phyloP scores from a whole-genome alignment of 1,140 invertebrate genomes.

The Ectropis grisescens region DNA sequence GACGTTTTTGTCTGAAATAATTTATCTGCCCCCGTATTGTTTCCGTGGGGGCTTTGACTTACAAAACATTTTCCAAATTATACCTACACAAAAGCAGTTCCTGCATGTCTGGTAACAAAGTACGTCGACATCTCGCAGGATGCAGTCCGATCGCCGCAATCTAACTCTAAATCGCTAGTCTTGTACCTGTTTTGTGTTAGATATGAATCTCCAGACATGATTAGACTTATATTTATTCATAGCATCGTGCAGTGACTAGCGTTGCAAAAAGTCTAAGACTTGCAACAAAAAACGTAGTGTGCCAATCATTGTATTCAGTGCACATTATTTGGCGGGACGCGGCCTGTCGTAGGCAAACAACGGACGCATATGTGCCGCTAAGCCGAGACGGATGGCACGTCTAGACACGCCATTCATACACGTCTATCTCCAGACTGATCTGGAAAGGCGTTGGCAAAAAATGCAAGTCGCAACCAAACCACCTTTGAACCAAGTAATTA shows the following conservation, averaged over 20 bases:
- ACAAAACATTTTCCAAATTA: too few relatives aligned
- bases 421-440: slow-evolving; percentile 40
- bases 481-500: slow-evolving; percentile 18
- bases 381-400: slow-evolving; percentile 27
- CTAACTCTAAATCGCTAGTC: too few relatives aligned
- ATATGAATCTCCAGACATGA: slow-evolving; percentile 21
- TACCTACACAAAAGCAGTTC: too few relatives aligned
- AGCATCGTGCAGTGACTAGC: slow-evolving; percentile 11
- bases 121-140: too few relatives aligned
- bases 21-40: too few relatives aligned
- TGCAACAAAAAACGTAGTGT: slow-evolving; percentile 18
- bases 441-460: slow-evolving; percentile 22
- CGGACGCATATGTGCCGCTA: slow-evolving; percentile 15
- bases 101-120: too few relatives aligned
- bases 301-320: slow-evolving; percentile 24
- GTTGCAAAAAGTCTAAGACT: slow-evolving; percentile 16
- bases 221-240: slow-evolving; percentile 23
- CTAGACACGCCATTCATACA: slow-evolving; percentile 29
- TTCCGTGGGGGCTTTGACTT: too few relatives aligned
- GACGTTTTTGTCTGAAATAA: too few relatives aligned
- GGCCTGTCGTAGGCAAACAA: slow-evolving; percentile 22
- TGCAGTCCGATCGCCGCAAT: too few relatives aligned
- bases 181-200: too few relatives aligned
- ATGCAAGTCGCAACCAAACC: slow-evolving; percentile 9
- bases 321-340: slow-evolving; percentile 18